Percentiles rank a stretch among this genome's conserved stretches.
These are phyloP conservation scores for Coelogynopora nodosa DNA, from an alignment of 2,888 invertebrate genomes.

Conservation along the genomic window DNA sequence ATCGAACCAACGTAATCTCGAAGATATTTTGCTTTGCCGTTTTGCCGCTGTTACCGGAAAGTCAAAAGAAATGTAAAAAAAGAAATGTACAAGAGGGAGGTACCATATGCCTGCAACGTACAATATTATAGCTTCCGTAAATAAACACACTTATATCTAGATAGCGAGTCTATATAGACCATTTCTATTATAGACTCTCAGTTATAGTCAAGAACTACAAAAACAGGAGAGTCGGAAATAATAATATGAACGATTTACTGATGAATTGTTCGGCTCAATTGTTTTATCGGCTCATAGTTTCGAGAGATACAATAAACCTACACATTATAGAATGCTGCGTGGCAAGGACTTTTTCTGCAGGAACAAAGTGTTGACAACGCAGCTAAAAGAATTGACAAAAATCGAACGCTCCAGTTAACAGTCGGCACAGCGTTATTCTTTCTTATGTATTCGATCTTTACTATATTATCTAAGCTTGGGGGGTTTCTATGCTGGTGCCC, in stretches of 20 bases:
- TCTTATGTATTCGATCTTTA: background rate
- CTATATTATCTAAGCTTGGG: background rate
- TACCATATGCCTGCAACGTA: background rate
- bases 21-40: background rate
- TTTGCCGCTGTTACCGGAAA: background rate
- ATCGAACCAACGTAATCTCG: background rate
- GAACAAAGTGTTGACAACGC: constrained; percentile 2
- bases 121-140: too few species aligned
- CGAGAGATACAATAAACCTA: background rate
- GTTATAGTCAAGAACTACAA: too few species aligned
- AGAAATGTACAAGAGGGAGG: background rate
- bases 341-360: background rate
- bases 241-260: too few species aligned
- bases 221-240: too few species aligned
- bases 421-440: background rate
- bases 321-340: background rate
- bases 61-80: background rate
- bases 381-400: background rate
- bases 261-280: constrained; percentile 21
- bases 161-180: too few species aligned
- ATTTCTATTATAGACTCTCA: too few species aligned
- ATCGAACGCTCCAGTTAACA: constrained; percentile 1
- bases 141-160: too few species aligned
- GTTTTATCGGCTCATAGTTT: background rate
- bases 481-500: background rate